Evolutionary conservation across 1,140 invertebrate species (phyloP).

Genomic region (Teleogryllus occipitalis): DNA sequence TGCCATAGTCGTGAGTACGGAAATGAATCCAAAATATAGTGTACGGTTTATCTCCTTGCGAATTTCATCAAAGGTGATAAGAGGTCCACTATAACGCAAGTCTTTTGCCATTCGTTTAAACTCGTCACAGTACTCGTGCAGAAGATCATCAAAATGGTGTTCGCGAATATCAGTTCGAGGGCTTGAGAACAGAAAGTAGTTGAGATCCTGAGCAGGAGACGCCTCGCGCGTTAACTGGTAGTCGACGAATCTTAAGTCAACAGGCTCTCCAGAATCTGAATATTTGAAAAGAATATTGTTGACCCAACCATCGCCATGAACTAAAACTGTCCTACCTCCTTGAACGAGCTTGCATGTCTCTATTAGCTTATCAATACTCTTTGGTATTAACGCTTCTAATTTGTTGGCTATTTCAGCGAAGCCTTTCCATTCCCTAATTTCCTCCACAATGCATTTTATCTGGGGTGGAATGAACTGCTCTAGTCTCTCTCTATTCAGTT

Average conservation of each 20-base stretch:
- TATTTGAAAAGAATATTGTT: conserved; percentile 27
- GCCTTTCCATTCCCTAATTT: neutral
- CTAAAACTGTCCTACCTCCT: conserved; percentile 11
- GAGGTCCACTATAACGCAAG: conserved; percentile 33
- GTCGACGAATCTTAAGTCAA: conserved; percentile 35
- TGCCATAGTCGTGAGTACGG: neutral
- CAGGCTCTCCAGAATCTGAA: conserved; percentile 12
- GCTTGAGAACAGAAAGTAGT: conserved; percentile 50
- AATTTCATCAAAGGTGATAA: conserved; percentile 37
- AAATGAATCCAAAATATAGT: neutral
- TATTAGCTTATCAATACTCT: neutral
- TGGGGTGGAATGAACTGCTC: neutral
- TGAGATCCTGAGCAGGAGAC: conserved; percentile 44
- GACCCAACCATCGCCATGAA: conserved; percentile 26
- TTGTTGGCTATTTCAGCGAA: neutral
- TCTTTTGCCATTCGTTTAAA: conserved; percentile 33
- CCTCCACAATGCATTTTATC: neutral
- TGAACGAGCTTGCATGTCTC: neutral
- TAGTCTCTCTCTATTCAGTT: neutral
- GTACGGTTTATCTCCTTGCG: conserved; percentile 27
- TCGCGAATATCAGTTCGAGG: conserved; percentile 33
- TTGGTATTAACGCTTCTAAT: conserved; percentile 6
- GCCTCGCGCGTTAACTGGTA: conserved; percentile 36
- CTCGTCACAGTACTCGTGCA: conserved; percentile 35
- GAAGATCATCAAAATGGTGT: conserved; percentile 31